Base-by-base conservation (phyloP, 2,888 invertebrate genomes). In the Chrysolina haemoptera region DNA sequence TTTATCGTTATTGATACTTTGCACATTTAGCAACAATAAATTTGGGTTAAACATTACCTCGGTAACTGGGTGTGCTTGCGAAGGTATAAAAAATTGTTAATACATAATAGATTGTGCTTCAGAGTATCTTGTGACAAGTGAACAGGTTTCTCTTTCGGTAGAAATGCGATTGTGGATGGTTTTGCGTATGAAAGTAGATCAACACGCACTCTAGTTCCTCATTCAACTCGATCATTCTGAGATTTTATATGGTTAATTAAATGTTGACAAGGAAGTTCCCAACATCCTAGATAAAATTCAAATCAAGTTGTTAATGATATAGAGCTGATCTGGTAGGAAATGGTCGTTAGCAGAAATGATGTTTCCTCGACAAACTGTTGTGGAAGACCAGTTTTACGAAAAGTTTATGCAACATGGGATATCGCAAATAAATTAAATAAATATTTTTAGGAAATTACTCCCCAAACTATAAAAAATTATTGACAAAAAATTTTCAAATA, bases 121-220 rank as follows among this genome's bases (percentile, higher is more conserved):
- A 10, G 80, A 79, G 82, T 79, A 79, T 22, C 69, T 66, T 65
- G 69, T 78, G 81, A 80, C 79, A 46, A 68, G 27, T 41, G 68
- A 68, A 68, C 59, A 82, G 81, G 84, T 84, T 83, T 84, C 83
- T 84, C 84, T 84, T 84, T 84, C 83, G 76, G 70, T 80, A 82
- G 83, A 81, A 82, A 81, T 80, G 80, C 79, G 71, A 80, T 79
- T 81, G 53, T 53, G 67, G 67, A 53, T 40, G 53, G 67, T 67
- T 67, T 66, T 80, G 82, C 80, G 81, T 79, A 81, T 71, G 83
- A 83, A 84, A 84, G 83, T 83, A 76, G 84, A 83, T 78, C 83
- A 79, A 75, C 77, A 80, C 80, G 82, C 81, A 81, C 78, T 69
- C 59, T 41, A 71, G 62, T 75, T 77, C 75, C 77, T 75, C 71